Conservation (phyloP, 2,888 invertebrate genomes). For the Scaptomyza flava region DNA sequence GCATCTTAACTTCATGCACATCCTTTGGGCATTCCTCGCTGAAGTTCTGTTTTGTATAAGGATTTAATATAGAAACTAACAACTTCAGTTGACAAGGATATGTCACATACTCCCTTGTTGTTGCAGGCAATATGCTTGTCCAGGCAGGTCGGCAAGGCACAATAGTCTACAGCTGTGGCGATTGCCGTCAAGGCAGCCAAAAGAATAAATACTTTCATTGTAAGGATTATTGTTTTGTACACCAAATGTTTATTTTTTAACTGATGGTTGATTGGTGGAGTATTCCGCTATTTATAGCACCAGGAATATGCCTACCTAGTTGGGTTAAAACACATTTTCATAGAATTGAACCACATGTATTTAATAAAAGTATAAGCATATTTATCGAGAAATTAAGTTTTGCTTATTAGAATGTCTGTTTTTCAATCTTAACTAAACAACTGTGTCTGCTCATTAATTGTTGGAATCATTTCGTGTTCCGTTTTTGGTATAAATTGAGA, state of each 20-base stretch:
- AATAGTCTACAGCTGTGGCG: constrained; percentile 51
- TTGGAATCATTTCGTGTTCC: not conserved
- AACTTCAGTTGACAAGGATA: not conserved
- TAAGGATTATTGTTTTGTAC: not conserved
- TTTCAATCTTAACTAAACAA: constrained; percentile 13
- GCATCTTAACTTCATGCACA: constrained; percentile 39
- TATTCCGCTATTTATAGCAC: constrained; percentile 22
- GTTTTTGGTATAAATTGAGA: constrained; percentile 18
- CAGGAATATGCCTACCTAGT: not conserved
- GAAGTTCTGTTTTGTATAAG: constrained; percentile 33
- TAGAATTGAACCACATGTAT: not conserved
- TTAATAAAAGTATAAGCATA: not conserved
- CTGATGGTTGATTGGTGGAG: constrained; percentile 6
- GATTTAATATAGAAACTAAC: too few species aligned
- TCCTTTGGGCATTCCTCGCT: constrained; percentile 51
- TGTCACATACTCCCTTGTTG: constrained; percentile 54
- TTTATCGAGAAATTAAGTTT: constrained; percentile 3
- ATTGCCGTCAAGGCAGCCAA: constrained; percentile 14
- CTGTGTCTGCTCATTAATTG: constrained; percentile 8
- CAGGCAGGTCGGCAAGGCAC: constrained; percentile 60
- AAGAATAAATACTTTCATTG: constrained; percentile 19
- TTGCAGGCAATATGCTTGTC: constrained; percentile 66
- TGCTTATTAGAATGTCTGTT: constrained; percentile 14
- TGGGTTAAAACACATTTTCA: not conserved
- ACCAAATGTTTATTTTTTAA: constrained; percentile 7